These are phyloP conservation scores for Prionailurus bengalensis DNA, from an alignment of 2,113 vertebrate genomes.

Conservation along the genomic window DNA sequence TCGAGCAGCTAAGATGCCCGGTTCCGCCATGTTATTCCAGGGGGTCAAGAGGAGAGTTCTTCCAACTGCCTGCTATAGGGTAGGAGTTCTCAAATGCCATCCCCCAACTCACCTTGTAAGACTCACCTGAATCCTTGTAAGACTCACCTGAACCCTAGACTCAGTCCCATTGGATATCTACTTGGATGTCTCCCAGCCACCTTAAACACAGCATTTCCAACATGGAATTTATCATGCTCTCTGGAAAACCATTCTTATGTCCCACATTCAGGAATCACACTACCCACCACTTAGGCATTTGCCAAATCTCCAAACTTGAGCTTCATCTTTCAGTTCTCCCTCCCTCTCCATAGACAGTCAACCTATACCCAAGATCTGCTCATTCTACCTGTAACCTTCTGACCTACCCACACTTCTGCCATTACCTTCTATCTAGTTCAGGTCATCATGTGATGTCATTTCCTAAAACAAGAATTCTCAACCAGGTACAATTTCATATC, in stretches of 20 bases:
- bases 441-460: neutral
- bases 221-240: neutral
- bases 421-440: neutral
- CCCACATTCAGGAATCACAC: neutral
- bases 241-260: neutral
- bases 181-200: neutral
- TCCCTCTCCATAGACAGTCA: neutral
- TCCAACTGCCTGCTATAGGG: accelerated
- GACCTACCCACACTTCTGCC: neutral
- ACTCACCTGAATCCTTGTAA: neutral
- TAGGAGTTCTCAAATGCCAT: neutral
- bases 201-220: neutral
- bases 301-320: neutral
- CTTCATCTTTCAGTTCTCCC: neutral
- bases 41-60: accelerated
- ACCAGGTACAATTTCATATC: neutral
- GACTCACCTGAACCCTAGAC: neutral
- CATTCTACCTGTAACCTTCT: neutral
- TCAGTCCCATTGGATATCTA: too few relatives aligned
- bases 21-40: too few relatives aligned
- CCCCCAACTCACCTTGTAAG: neutral
- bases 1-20: neutral
- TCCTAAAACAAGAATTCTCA: neutral
- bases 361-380: neutral
- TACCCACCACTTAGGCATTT: neutral